These are phyloP conservation scores for Hemiscyllium ocellatum DNA, from an alignment of 2,113 vertebrate genomes.

Conservation along the genomic window DNA sequence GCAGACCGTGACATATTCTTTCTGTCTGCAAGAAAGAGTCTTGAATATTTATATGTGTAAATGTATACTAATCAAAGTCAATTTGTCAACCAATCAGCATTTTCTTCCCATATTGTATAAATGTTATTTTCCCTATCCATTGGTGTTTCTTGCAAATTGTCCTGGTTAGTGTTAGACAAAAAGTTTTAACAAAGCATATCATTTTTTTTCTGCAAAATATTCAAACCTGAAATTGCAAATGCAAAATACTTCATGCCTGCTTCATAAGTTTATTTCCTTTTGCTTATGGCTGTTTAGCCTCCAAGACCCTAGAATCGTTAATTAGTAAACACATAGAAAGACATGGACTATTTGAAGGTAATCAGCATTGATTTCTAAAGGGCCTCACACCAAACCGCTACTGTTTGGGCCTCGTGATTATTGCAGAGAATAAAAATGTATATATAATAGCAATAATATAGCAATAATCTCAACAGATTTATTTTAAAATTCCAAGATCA, in stretches of 20 bases:
- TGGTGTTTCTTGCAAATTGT: no score
- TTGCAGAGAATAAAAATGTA: not conserved
- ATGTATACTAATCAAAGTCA: no score
- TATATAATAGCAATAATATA: no score
- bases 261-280: not conserved
- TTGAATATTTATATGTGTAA: no score
- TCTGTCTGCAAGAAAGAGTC: no score
- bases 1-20: no score
- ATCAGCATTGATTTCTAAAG: not conserved
- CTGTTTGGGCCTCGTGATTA: not conserved
- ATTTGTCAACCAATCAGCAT: no score
- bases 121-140: no score
- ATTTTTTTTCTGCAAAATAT: no score
- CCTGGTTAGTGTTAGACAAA: no score
- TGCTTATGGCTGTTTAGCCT: not conserved
- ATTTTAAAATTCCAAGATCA: not conserved
- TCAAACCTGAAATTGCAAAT: not conserved
- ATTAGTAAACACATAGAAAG: not conserved
- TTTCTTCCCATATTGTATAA: no score
- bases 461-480: not conserved
- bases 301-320: not conserved
- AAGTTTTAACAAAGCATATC: no score
- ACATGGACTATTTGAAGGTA: not conserved
- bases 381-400: not conserved
- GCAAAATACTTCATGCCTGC: not conserved